These are phyloP conservation scores for Hermodice carunculata DNA, from an alignment of 2,888 invertebrate genomes.

Conservation along the genomic window DNA sequence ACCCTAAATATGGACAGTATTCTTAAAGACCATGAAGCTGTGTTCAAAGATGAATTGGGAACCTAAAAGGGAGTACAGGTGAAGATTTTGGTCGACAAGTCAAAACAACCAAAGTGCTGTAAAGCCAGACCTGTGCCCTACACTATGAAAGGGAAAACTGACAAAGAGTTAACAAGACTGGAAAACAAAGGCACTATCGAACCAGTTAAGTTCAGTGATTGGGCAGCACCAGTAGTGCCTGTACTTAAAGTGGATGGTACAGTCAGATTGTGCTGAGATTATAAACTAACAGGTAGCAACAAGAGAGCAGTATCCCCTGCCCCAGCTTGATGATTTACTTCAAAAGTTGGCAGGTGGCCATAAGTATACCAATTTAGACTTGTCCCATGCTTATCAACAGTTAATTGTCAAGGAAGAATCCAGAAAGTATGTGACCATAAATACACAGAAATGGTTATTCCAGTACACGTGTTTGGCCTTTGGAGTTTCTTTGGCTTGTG, in stretches of 20 bases:
- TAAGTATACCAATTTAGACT: neutral
- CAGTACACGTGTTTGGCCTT: neutral
- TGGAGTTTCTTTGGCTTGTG: neutral
- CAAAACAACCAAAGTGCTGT: neutral
- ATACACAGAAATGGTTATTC: neutral
- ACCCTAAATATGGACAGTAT: neutral
- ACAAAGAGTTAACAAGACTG: slow-evolving; percentile 22
- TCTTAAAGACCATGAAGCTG: neutral
- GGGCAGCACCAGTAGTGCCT: slow-evolving; percentile 42
- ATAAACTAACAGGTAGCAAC: slow-evolving; percentile 38
- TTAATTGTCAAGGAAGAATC: neutral
- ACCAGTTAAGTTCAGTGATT: slow-evolving; percentile 28
- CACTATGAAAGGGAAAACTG: neutral
- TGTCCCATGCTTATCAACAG: neutral
- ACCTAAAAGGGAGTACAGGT: neutral
- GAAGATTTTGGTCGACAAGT: neutral
- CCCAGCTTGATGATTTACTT: neutral
- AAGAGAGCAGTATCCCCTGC: neutral
- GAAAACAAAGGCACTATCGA: slow-evolving; percentile 18
- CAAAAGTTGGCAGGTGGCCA: neutral
- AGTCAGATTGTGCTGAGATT: slow-evolving; percentile 48
- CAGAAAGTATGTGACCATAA: neutral
- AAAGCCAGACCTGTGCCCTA: neutral
- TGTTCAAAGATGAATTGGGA: neutral
- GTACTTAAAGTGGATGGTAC: slow-evolving; percentile 34